These are phyloP conservation scores for Ischnura elegans DNA, from an alignment of 2,888 invertebrate genomes.

Conservation along the genomic window DNA sequence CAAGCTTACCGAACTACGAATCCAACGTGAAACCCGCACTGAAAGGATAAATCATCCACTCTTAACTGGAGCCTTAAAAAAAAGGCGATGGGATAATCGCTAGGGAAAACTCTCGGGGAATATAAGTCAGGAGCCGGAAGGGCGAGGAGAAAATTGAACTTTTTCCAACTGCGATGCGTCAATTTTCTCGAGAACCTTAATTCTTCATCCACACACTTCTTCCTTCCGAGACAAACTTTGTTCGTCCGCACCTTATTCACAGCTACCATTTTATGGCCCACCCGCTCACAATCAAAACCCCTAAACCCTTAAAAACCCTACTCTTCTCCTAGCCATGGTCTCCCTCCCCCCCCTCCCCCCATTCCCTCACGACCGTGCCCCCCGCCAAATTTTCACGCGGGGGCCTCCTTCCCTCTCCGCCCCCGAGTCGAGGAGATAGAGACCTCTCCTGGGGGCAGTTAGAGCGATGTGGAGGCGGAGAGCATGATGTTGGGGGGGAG, in stretches of 20 bases:
- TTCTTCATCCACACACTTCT: constrained; percentile 48
- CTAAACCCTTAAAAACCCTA: constrained; percentile 4
- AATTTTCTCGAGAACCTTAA: constrained; percentile 54
- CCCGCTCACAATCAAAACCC: constrained; percentile 38
- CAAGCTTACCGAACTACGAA: not conserved
- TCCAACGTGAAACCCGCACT: not conserved
- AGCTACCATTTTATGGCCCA: constrained; percentile 39
- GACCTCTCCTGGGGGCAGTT: constrained; percentile 44
- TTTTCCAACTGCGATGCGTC: constrained; percentile 41
- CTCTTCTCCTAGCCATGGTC: not conserved
- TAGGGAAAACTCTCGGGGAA: constrained; percentile 8
- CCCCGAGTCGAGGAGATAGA: not conserved
- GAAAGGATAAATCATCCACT: constrained; percentile 3
- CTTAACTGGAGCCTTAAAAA: not conserved
- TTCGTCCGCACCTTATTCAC: constrained; percentile 55
- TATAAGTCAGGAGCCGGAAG: constrained; percentile 27
- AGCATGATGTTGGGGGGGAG: not conserved
- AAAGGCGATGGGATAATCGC: not conserved
- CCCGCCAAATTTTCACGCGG: too few relatives aligned
- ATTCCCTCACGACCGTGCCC: not conserved
- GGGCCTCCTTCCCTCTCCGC: not conserved
- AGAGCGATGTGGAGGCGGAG: not conserved
- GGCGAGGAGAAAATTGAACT: constrained; percentile 4
- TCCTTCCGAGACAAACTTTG: constrained; percentile 40
- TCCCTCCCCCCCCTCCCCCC: not conserved